Percentiles rank a stretch among this genome's conserved stretches.
Conservation (phyloP, 2,113 vertebrate genomes). For the Ciconia boyciana region DNA sequence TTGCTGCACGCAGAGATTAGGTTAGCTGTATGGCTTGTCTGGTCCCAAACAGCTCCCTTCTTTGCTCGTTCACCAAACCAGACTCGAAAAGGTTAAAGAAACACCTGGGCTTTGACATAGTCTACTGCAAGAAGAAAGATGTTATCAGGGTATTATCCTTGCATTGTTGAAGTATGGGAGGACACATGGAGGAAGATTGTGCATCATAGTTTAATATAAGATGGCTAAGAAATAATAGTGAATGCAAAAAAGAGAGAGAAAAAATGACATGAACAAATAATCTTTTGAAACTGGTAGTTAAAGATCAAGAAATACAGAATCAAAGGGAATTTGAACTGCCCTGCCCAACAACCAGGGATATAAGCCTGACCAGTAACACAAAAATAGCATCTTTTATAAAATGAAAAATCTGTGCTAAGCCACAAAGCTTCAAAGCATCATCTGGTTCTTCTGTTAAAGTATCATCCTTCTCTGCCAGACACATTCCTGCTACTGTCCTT, state of each 20-base stretch:
- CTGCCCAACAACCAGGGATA: slow-evolving; percentile 49
- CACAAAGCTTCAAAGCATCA: slow-evolving; percentile 69
- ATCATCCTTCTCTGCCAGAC: slow-evolving; percentile 29
- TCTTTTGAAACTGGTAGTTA: slow-evolving; percentile 56
- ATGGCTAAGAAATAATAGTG: neutral
- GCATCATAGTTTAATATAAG: neutral
- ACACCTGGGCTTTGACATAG: neutral
- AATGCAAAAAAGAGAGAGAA: neutral
- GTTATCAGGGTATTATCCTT: neutral
- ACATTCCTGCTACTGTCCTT: slow-evolving; percentile 14
- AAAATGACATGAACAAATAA: neutral
- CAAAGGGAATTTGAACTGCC: slow-evolving; percentile 56
- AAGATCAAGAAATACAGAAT: slow-evolving; percentile 59
- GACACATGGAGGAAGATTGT: neutral
- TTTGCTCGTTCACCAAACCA: neutral
- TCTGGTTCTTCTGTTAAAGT: slow-evolving; percentile 61
- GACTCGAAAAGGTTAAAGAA: neutral
- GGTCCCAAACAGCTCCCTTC: neutral
- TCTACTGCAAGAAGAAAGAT: neutral
- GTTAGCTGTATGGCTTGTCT: neutral
- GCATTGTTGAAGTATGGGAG: neutral
- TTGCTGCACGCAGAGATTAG: neutral
- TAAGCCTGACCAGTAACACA: slow-evolving; percentile 59
- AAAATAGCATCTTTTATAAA: slow-evolving; percentile 69
- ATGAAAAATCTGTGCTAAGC: slow-evolving; percentile 67